phyloP scores from a whole-genome alignment of 1,140 invertebrate genomes.

The Bactericera cockerelli region DNA sequence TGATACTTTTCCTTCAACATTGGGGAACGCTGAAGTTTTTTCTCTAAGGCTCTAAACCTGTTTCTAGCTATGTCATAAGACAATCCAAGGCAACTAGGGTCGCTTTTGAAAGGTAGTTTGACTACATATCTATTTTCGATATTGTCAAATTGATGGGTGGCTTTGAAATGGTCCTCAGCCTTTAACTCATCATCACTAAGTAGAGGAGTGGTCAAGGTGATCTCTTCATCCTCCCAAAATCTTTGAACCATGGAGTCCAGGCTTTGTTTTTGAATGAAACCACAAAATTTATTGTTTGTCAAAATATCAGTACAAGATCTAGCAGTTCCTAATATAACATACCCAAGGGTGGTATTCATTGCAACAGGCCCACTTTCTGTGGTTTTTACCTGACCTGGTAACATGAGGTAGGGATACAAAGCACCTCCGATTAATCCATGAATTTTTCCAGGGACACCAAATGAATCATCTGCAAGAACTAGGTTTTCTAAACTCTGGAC shows the following conservation, averaged over 20 bases:
- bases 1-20: not conserved
- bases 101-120: constrained; percentile 13
- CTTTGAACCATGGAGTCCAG: too few relatives aligned
- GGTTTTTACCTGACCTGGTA: not conserved
- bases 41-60: not conserved
- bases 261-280: too few relatives aligned
- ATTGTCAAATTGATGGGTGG: too few relatives aligned
- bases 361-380: not conserved
- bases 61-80: constrained; percentile 4
- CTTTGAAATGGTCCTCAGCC: too few relatives aligned
- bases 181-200: too few relatives aligned
- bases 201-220: too few relatives aligned
- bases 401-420: not conserved
- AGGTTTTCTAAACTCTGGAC: too few relatives aligned
- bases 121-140: constrained; percentile 12
- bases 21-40: not conserved
- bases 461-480: not conserved
- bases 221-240: too few relatives aligned
- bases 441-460: not conserved
- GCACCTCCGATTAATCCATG: not conserved
- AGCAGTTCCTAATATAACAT: not conserved
- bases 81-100: not conserved
- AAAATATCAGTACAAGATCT: too few relatives aligned
- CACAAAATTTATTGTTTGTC: too few relatives aligned
- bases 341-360: not conserved